Conservation (phyloP, 2,797 vertebrate genomes). For the Smutsia gigantea region DNA sequence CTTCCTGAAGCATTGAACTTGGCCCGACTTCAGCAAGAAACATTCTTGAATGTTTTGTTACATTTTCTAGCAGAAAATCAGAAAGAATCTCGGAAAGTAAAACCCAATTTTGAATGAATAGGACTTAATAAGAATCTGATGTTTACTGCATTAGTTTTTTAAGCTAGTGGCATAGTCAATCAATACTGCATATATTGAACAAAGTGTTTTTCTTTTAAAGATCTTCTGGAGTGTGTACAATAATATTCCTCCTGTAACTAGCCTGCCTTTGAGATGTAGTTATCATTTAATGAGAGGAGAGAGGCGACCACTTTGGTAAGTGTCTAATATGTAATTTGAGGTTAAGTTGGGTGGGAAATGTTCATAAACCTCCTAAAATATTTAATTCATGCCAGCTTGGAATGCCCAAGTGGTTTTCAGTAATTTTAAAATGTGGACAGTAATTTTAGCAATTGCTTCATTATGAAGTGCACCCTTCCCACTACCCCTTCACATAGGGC, state of each 20-base stretch:
- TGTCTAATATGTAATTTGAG: conserved; percentile 19
- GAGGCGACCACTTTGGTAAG: conserved; percentile 94
- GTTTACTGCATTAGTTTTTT: not conserved
- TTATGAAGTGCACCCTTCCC: not conserved
- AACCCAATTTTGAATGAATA: conserved; percentile 31
- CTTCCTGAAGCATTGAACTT: not conserved
- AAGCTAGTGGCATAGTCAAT: conserved; percentile 15
- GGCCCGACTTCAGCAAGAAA: not conserved
- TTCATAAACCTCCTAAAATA: not conserved
- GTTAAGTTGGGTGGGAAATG: conserved; percentile 30
- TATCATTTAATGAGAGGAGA: conserved; percentile 98
- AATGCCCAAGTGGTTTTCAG: not conserved
- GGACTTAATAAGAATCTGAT: conserved; percentile 45
- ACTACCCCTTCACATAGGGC: not conserved
- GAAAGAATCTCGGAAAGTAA: conserved; percentile 41
- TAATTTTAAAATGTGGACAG: not conserved
- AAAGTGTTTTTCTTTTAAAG: conserved; percentile 84
- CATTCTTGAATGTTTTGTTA: not conserved
- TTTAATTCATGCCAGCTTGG: not conserved
- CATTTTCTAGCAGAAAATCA: conserved; percentile 9
- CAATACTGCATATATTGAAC: conserved; percentile 55
- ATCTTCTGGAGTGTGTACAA: conserved; percentile 99
- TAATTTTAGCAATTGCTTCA: conserved; percentile 31
- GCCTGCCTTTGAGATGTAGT: conserved; percentile 93
- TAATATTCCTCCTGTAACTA: conserved; percentile 94